Conservation (phyloP, 2,797 vertebrate species). For the Dendrocincla fuliginosa region DNA sequence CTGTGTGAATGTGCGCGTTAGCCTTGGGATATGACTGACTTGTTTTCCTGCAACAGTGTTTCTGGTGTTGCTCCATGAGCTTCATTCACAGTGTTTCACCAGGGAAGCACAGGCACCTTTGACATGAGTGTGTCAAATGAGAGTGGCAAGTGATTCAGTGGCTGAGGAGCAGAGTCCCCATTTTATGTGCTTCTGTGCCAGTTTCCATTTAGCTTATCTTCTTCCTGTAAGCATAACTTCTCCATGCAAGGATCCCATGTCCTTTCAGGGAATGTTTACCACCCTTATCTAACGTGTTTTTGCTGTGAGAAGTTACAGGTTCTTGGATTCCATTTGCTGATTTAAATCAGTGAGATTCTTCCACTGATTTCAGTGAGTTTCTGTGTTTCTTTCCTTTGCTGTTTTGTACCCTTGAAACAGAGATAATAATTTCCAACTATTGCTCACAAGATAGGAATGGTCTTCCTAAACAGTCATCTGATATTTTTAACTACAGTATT, state of each 20-base stretch:
- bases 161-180: background rate
- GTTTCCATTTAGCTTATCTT: background rate
- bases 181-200: background rate
- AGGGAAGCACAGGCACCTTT: background rate
- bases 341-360: background rate
- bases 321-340: background rate
- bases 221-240: background rate
- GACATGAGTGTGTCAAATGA: rapidly evolving
- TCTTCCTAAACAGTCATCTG: background rate
- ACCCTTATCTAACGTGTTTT: background rate
- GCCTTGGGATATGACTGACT: background rate
- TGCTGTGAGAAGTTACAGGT: background rate
- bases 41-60: background rate
- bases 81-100: background rate
- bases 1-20: background rate
- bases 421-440: conserved; percentile 24
- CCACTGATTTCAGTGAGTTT: background rate
- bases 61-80: rapidly evolving
- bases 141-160: background rate
- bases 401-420: background rate
- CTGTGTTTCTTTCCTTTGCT: background rate
- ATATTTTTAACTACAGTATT: conserved; percentile 26
- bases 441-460: conserved; percentile 38
- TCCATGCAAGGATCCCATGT: background rate
- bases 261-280: background rate